Evolutionary conservation across 1,140 invertebrate genomes (phyloP).

Genomic region (Drosophila gunungcola): DNA sequence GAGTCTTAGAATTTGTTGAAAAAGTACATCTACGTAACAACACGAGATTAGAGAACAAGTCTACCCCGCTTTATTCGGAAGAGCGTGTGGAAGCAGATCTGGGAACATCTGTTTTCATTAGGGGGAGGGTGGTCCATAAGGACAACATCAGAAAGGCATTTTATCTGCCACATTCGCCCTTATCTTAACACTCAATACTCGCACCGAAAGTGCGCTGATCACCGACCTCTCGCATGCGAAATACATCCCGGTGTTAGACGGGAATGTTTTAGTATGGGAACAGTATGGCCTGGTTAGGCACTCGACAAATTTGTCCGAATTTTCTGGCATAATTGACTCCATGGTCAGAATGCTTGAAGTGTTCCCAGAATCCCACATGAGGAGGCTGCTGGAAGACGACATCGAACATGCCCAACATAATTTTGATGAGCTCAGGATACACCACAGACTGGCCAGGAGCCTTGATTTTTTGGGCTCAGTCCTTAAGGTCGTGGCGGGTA

Average conservation of each 20-base stretch:
- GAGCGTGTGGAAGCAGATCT: conserved; percentile 2
- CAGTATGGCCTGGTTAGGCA: conserved; percentile 6
- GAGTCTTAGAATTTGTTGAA: neutral
- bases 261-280: conserved; percentile 10
- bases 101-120: conserved; percentile 1
- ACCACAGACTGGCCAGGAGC: conserved; percentile 2
- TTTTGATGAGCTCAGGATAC: conserved; percentile 4
- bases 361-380: neutral
- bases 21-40: neutral
- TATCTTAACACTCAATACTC: too few species aligned
- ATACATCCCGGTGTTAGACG: conserved; percentile 23
- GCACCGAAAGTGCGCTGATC: too few species aligned
- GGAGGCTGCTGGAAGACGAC: neutral
- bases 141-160: conserved; percentile 1
- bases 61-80: neutral
- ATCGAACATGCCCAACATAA: neutral
- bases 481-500: conserved; percentile 2
- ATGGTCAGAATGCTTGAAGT: neutral
- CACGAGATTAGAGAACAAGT: neutral
- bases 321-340: too few species aligned
- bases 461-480: neutral
- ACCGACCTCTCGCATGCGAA: conserved; percentile 33
- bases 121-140: conserved; percentile 10
- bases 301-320: conserved; percentile 17
- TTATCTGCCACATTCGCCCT: neutral